A percentile compares a stretch with the other conserved stretches of the same genome.
These are phyloP conservation scores for Emys orbicularis DNA, from an alignment of 2,797 vertebrate genomes.

Conservation along the genomic window DNA sequence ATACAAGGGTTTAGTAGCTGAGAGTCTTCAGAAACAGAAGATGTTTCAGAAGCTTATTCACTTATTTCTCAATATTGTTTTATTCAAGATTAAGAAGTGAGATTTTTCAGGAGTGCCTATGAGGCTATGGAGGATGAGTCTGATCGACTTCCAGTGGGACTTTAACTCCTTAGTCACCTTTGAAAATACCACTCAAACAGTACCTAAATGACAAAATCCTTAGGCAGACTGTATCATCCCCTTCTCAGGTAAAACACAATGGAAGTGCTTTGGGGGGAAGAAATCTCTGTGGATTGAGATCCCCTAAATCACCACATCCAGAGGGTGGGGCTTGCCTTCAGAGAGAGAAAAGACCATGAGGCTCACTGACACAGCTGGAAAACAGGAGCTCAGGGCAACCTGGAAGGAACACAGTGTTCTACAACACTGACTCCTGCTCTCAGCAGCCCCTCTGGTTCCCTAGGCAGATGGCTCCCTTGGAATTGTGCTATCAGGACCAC, in stretches of 20 bases:
- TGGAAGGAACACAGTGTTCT: not conserved
- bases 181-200: not conserved
- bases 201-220: not conserved
- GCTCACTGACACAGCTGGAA: not conserved
- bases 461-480: not conserved
- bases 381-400: not conserved
- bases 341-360: not conserved
- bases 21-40: not conserved
- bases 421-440: no score
- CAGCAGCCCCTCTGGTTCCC: not conserved
- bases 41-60: not conserved
- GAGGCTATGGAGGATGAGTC: not conserved
- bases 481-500: not conserved
- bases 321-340: not conserved
- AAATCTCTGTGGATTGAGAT: not conserved
- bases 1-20: not conserved
- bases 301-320: not conserved
- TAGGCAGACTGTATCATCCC: accelerated
- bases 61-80: not conserved
- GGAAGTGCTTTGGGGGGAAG: not conserved
- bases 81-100: not conserved
- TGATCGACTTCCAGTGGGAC: not conserved
- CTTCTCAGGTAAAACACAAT: not conserved
- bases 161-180: accelerated
- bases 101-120: not conserved